Conservation (phyloP, 2,113 vertebrate genomes). For the Mormyrus iriodes region DNA sequence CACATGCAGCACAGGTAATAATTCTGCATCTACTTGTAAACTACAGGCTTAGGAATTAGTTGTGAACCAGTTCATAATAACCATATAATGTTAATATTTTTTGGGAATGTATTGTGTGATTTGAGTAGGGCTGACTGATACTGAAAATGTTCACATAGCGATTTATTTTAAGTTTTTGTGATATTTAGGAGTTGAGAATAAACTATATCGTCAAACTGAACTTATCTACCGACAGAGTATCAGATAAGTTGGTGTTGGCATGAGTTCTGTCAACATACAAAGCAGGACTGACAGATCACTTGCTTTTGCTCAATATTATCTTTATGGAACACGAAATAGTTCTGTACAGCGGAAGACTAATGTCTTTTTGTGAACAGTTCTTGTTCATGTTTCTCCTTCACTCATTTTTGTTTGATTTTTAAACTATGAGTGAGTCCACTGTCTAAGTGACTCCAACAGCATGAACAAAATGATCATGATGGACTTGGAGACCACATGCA, state of each 20-base stretch:
- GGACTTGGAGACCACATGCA: background rate
- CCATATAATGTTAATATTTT: background rate
- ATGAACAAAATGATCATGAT: too few species aligned
- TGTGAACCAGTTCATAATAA: background rate
- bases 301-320: background rate
- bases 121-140: background rate
- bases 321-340: background rate
- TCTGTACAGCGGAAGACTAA: background rate
- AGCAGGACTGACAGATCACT: background rate
- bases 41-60: background rate
- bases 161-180: too few species aligned
- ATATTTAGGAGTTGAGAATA: too few species aligned
- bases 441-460: background rate
- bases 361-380: background rate
- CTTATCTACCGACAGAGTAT: too few species aligned
- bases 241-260: too few species aligned
- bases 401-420: background rate
- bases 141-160: too few species aligned
- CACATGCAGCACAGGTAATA: slow-evolving; percentile 50
- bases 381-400: background rate
- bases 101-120: background rate
- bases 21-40: background rate
- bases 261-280: too few species aligned
- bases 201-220: too few species aligned
- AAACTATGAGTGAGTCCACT: background rate